phyloP scores from a whole-genome alignment of 2,797 vertebrate species.

The Diplodus puntazzo region DNA sequence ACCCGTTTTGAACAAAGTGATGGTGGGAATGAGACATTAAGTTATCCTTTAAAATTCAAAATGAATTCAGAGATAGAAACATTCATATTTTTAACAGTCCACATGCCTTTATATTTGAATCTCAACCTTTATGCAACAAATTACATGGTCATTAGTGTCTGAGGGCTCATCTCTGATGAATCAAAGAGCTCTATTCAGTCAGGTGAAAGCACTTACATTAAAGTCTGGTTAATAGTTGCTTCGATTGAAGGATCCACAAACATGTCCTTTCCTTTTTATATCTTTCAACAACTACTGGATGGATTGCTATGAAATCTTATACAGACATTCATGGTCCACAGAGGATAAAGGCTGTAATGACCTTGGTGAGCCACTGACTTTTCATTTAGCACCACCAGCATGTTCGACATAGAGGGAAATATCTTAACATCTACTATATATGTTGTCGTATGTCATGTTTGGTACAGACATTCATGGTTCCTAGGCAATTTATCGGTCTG shows the following conservation, averaged over 20 bases:
- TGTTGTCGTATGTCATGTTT: too few species aligned
- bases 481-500: background rate
- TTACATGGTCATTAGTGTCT: conserved; percentile 2
- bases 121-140: conserved; percentile 11
- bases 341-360: background rate
- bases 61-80: conserved; percentile 5
- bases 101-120: conserved; percentile 21
- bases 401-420: background rate
- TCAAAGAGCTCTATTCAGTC: conserved; percentile 7
- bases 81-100: background rate
- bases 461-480: background rate
- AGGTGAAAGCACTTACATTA: conserved; percentile 6
- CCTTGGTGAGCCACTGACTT: background rate
- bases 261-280: background rate
- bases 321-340: background rate
- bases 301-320: background rate
- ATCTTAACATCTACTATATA: too few species aligned
- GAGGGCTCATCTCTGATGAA: background rate
- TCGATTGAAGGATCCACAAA: background rate
- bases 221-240: background rate
- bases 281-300: background rate
- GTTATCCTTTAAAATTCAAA: conserved; percentile 11
- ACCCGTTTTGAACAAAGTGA: conserved; percentile 16
- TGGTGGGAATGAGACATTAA: background rate
- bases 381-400: background rate